phyloP scores from a whole-genome alignment of 2,888 invertebrate species.

The Beris morrisii region DNA sequence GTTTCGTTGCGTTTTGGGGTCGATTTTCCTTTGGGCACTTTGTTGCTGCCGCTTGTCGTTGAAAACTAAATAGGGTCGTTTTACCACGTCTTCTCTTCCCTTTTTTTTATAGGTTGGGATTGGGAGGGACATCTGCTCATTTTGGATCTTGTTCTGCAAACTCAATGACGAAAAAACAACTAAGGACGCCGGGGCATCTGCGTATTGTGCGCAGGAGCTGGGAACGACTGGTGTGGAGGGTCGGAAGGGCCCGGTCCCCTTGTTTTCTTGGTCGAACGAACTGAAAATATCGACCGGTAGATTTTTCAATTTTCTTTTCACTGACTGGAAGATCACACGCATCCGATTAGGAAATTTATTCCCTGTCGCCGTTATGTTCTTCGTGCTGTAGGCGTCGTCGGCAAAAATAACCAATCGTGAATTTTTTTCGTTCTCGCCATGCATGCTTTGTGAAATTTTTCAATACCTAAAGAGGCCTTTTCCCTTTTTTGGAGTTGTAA shows the following conservation, averaged over 20 bases:
- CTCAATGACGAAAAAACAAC: neutral
- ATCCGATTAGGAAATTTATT: neutral
- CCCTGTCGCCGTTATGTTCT: neutral
- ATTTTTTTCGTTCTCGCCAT: neutral
- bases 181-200: conserved; percentile 8
- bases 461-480: neutral
- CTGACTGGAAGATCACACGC: conserved; percentile 1
- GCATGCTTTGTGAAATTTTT: neutral
- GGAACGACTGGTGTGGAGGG: neutral
- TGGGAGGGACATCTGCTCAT: conserved; percentile 8
- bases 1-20: conserved; percentile 18
- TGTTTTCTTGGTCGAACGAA: neutral
- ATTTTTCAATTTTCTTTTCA: neutral
- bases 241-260: neutral
- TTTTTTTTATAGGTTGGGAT: neutral
- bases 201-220: neutral
- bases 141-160: conserved; percentile 17
- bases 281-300: neutral
- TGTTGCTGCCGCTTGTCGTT: neutral
- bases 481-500: neutral
- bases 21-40: conserved; percentile 13
- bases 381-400: conserved; percentile 10
- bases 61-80: conserved; percentile 6
- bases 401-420: neutral
- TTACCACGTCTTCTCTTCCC: conserved; percentile 11